phyloP scores from a whole-genome alignment of 2,888 invertebrate genomes.

The Athalia cordata region DNA sequence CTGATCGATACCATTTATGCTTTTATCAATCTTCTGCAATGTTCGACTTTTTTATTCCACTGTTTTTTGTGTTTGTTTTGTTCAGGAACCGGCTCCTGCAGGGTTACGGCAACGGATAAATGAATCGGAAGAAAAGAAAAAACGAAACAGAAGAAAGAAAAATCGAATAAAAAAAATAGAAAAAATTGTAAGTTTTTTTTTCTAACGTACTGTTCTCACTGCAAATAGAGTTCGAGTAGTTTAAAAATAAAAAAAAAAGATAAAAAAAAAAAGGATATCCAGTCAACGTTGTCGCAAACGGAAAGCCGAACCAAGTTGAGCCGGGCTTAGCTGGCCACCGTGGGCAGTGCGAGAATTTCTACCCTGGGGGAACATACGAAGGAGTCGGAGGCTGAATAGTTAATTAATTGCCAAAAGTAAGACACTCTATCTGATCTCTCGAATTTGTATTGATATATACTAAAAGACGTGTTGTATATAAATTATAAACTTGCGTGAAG shows the following conservation, averaged over 20 bases:
- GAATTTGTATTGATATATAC: background rate
- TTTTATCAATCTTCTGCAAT: too few species aligned
- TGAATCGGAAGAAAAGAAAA: too few species aligned
- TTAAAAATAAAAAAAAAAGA: too few species aligned
- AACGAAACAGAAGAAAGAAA: too few species aligned
- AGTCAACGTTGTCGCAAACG: background rate
- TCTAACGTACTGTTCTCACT: background rate
- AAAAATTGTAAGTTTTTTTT: too few species aligned
- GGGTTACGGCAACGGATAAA: too few species aligned
- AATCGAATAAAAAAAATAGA: too few species aligned
- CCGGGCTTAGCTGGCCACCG: background rate
- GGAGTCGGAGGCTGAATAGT: slow-evolving; percentile 25
- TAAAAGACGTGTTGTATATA: background rate
- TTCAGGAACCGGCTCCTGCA: too few species aligned
- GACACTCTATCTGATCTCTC: slow-evolving; percentile 28
- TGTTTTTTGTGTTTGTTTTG: too few species aligned
- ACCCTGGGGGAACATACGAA: slow-evolving; percentile 39
- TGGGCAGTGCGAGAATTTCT: slow-evolving; percentile 34
- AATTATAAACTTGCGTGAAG: background rate
- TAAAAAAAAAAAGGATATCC: background rate
- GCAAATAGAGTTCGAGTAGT: too few species aligned
- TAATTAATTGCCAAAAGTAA: slow-evolving; percentile 42
- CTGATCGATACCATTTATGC: too few species aligned
- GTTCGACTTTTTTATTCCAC: too few species aligned
- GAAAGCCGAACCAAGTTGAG: background rate